Evolutionary conservation across 2,888 invertebrate genomes (phyloP).

Genomic region (Cryptus armator): DNA sequence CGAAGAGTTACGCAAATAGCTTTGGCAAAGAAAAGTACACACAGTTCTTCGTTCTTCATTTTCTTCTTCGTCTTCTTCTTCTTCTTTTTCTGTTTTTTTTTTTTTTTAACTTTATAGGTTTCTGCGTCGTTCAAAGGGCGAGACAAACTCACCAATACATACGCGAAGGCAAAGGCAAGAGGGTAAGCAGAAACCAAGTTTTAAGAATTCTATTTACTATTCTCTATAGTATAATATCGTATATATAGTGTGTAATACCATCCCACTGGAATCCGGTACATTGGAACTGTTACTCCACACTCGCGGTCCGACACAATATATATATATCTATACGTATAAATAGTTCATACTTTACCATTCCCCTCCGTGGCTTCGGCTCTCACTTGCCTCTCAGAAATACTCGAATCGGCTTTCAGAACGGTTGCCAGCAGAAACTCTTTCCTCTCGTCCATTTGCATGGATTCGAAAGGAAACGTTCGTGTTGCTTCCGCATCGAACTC

Average conservation of each 20-base stretch:
- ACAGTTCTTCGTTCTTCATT: slow-evolving; percentile 23
- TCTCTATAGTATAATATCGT: background rate
- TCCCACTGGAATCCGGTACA: background rate
- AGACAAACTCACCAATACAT: slow-evolving; percentile 94
- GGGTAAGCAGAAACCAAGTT: slow-evolving; percentile 87
- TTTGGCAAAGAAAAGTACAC: slow-evolving; percentile 44
- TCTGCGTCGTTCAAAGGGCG: slow-evolving; percentile 93
- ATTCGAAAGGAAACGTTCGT: slow-evolving; percentile 16
- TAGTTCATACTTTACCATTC: background rate
- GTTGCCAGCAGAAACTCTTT: background rate
- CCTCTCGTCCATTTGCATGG: slow-evolving; percentile 20
- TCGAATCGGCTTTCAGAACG: slow-evolving; percentile 25
- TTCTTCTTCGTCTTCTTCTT: background rate
- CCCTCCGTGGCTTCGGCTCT: background rate
- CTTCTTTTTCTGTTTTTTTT: slow-evolving; percentile 11
- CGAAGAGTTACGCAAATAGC: slow-evolving; percentile 31
- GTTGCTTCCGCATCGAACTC: background rate
- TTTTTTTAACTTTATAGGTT: slow-evolving; percentile 86
- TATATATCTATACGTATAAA: background rate
- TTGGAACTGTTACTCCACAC: background rate
- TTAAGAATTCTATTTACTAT: slow-evolving; percentile 32
- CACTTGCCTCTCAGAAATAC: background rate
- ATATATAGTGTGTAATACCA: background rate
- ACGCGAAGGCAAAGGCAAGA: slow-evolving; percentile 93
- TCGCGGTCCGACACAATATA: background rate